Percentiles rank a stretch among this genome's conserved stretches.
These are phyloP conservation scores for Leptocoma aspasia DNA, from an alignment of 2,113 vertebrate species.

Conservation along the genomic window DNA sequence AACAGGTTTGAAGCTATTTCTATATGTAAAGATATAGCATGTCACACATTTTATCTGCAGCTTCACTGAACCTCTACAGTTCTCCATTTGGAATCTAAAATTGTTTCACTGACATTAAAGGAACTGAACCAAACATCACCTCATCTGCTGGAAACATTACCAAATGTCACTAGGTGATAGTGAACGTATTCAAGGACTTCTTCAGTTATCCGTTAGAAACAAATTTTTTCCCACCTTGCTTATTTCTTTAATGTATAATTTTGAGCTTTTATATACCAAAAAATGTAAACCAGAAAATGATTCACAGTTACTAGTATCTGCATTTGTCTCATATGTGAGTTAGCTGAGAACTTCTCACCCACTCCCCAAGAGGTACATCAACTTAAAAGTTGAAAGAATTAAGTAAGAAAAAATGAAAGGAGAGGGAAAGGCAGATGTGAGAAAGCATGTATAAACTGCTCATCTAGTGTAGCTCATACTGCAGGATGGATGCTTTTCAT, in stretches of 20 bases:
- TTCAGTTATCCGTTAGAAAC: neutral
- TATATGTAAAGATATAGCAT: neutral
- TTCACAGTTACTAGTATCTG: neutral
- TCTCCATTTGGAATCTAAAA: neutral
- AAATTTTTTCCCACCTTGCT: neutral
- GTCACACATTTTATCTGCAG: neutral
- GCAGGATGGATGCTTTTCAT: neutral
- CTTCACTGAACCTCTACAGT: neutral
- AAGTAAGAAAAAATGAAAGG: neutral
- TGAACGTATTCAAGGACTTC: neutral
- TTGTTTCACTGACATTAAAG: neutral
- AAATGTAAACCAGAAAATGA: neutral
- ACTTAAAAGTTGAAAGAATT: neutral
- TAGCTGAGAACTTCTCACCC: neutral
- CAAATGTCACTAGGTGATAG: neutral
- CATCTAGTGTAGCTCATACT: neutral
- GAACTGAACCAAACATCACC: neutral
- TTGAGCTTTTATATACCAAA: neutral
- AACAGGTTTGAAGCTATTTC: neutral
- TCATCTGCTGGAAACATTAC: neutral
- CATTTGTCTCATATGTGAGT: neutral
- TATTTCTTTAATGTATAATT: neutral
- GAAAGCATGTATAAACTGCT: neutral
- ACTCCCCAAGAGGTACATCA: neutral
- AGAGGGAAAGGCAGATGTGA: neutral